These are phyloP conservation scores for Timema podura DNA, from an alignment of 2,888 invertebrate genomes.

Conservation along the genomic window DNA sequence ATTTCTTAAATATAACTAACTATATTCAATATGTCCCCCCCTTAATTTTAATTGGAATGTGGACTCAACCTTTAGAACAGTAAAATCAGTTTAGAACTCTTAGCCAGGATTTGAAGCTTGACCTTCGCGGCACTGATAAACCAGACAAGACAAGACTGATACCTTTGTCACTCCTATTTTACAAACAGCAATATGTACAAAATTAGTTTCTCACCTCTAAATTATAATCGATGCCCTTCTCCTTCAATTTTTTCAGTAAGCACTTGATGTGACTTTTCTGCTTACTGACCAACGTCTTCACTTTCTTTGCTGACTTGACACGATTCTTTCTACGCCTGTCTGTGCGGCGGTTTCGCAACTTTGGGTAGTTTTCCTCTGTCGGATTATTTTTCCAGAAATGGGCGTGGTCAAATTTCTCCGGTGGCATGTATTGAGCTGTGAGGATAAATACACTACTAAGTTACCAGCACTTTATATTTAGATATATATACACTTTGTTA, in stretches of 20 bases:
- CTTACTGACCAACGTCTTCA: background rate
- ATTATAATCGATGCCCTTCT: constrained; percentile 24
- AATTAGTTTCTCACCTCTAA: constrained; percentile 19
- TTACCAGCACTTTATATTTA: background rate
- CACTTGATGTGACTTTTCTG: background rate
- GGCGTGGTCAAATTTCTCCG: background rate
- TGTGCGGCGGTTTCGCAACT: background rate
- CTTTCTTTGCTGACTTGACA: constrained; percentile 4
- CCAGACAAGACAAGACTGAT: too few relatives aligned
- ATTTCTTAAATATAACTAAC: too few relatives aligned
- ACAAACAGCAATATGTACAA: background rate
- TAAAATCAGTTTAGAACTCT: background rate
- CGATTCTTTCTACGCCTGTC: background rate
- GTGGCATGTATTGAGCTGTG: constrained; percentile 21
- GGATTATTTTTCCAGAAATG: background rate
- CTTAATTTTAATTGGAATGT: too few relatives aligned
- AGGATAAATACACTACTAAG: background rate
- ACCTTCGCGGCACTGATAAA: background rate
- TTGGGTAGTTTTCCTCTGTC: background rate
- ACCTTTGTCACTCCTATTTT: too few relatives aligned
- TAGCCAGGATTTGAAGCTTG: background rate
- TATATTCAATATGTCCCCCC: too few relatives aligned
- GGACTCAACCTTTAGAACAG: too few relatives aligned
- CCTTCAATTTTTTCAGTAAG: constrained; percentile 16
- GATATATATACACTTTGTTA: too few relatives aligned